Conservation (phyloP, 2,888 invertebrate genomes). For the Odontothrips loti region DNA sequence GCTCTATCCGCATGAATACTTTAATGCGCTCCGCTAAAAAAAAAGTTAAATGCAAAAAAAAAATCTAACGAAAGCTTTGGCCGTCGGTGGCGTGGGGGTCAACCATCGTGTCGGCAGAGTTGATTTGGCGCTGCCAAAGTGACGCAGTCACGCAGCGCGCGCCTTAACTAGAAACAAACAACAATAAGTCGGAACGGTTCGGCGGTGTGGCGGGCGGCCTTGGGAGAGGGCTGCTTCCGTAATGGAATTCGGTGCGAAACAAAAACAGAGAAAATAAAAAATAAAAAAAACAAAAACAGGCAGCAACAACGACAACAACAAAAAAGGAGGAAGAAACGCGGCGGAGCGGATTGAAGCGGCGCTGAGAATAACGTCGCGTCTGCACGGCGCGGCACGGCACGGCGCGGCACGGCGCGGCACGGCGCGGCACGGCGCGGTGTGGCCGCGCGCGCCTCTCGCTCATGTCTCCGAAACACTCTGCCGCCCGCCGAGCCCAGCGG, state of each 20-base stretch:
- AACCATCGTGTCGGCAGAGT: neutral
- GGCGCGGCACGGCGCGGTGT: neutral
- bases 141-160: neutral
- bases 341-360: too few species aligned
- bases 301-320: too few species aligned
- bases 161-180: constrained; percentile 6
- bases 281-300: too few species aligned
- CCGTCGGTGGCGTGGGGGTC: neutral
- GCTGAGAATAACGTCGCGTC: too few species aligned
- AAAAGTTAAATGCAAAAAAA: neutral
- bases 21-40: neutral
- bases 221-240: neutral
- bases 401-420: too few species aligned
- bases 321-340: too few species aligned
- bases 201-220: neutral
- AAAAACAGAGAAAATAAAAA: too few species aligned
- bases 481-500: too few species aligned
- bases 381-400: too few species aligned
- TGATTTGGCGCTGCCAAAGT: constrained; percentile 6
- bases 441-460: too few species aligned
- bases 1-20: neutral
- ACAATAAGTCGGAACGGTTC: constrained; percentile 8
- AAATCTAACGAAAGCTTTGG: neutral
- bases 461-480: too few species aligned
- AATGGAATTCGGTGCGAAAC: neutral